Evolutionary conservation across 2,797 vertebrate species (phyloP).

Genomic region (Novumbra hubbsi): DNA sequence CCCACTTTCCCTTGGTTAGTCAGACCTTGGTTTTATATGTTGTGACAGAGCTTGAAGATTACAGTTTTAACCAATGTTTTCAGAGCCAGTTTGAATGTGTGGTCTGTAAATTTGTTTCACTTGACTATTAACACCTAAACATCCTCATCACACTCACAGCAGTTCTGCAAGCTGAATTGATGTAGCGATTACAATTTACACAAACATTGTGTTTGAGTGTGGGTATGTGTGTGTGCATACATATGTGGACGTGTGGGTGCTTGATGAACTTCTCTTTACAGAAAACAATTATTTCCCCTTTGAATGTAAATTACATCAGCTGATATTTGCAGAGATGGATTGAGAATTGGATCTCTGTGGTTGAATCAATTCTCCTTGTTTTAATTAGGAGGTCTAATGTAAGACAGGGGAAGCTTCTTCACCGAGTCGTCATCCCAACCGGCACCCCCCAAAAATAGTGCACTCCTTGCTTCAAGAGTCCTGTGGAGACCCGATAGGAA

Average conservation of each 20-base stretch:
- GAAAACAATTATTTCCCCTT: neutral
- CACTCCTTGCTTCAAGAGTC: neutral
- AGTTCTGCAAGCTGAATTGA: neutral
- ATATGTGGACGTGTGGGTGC: neutral
- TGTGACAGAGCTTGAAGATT: too few species aligned
- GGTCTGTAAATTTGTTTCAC: neutral
- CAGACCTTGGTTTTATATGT: too few species aligned
- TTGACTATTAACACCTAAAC: constrained; percentile 11
- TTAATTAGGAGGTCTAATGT: constrained; percentile 57
- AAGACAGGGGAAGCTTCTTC: constrained; percentile 27
- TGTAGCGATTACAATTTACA: constrained; percentile 11
- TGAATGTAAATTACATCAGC: constrained; percentile 6
- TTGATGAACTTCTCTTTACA: neutral
- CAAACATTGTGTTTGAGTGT: constrained; percentile 7
- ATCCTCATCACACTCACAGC: constrained; percentile 19
- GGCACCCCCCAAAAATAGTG: neutral
- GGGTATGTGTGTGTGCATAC: neutral
- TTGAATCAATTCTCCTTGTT: constrained; percentile 48
- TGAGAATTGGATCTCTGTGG: constrained; percentile 32
- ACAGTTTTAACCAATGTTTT: too few species aligned
- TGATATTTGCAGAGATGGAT: constrained; percentile 35
- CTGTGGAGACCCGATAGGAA: too few species aligned
- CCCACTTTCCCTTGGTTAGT: too few species aligned
- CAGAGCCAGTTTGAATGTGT: neutral
- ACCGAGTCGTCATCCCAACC: constrained; percentile 1